A percentile compares a stretch with the other conserved stretches of the same genome.
phyloP scores from a whole-genome alignment of 2,888 invertebrate genomes.

The Papilio elwesi region DNA sequence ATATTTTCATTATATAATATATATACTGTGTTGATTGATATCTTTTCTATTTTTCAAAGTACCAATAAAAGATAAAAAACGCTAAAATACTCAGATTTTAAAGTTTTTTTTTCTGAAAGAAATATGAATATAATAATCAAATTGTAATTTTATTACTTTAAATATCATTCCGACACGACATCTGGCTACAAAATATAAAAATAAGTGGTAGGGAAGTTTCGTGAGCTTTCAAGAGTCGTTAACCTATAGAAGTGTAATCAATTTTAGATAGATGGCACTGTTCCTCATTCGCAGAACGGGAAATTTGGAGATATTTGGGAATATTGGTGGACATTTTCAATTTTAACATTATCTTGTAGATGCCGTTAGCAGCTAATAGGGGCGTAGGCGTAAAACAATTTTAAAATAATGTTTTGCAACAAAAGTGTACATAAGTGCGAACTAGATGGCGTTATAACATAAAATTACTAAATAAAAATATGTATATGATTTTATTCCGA shows the following conservation, averaged over 20 bases:
- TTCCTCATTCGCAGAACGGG: neutral
- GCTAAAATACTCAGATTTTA: neutral
- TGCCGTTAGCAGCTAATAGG: neutral
- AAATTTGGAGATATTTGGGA: neutral
- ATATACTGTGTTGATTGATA: no score
- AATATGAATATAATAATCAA: neutral
- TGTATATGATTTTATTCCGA: no score
- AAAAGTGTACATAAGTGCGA: no score
- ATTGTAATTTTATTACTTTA: neutral
- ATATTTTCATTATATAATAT: no score
- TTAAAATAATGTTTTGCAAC: no score
- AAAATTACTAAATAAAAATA: neutral
- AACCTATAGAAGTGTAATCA: neutral
- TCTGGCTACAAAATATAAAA: slow-evolving; percentile 1
- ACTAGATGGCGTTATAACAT: slow-evolving; percentile 4
- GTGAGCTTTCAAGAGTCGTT: neutral
- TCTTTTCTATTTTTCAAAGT: no score
- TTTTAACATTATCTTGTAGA: neutral
- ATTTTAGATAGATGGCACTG: slow-evolving; percentile 1
- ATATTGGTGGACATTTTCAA: neutral
- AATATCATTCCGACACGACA: neutral
- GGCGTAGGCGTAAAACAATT: no score
- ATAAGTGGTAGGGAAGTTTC: neutral
- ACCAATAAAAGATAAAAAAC: no score
- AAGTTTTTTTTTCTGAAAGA: neutral